Evolutionary conservation across 1,140 invertebrate species (phyloP).

Genomic region (Brachionus sp.): DNA sequence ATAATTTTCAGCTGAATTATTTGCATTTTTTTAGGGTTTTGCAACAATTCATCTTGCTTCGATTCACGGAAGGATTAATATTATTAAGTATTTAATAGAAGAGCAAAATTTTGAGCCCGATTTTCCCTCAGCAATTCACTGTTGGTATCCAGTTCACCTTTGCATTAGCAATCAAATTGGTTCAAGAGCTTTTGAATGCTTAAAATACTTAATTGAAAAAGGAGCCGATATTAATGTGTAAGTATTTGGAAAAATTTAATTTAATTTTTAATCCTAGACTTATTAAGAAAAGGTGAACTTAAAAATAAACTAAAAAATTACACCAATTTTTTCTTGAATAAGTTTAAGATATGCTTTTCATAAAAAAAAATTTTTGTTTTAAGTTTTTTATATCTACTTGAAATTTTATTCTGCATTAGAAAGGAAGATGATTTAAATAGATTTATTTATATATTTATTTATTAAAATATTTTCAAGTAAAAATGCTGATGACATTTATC

Average conservation of each 20-base stretch:
- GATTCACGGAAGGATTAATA: slow-evolving; percentile 58
- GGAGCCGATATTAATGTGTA: slow-evolving; percentile 51
- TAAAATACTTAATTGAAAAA: slow-evolving; percentile 55
- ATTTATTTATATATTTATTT: neutral
- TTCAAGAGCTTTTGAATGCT: slow-evolving; percentile 52
- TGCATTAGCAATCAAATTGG: slow-evolving; percentile 59
- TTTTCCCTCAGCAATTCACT: slow-evolving; percentile 53
- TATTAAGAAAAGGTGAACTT: neutral
- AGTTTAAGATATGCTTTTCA: neutral
- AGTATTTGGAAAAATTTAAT: neutral
- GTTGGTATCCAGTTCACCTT: slow-evolving; percentile 57
- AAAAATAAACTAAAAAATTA: neutral
- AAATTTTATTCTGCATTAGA: neutral
- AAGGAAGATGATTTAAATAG: neutral
- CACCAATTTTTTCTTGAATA: too few relatives aligned
- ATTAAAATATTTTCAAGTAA: slow-evolving; percentile 47
- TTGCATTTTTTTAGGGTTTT: slow-evolving; percentile 53
- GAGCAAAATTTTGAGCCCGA: slow-evolving; percentile 57
- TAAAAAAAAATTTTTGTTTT: too few relatives aligned
- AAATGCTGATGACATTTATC: slow-evolving; percentile 59
- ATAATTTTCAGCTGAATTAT: neutral
- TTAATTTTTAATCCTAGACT: neutral
- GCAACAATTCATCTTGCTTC: slow-evolving; percentile 56
- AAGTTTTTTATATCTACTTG: neutral
- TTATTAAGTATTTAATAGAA: slow-evolving; percentile 57